These are phyloP conservation scores for Oedothorax gibbosus DNA, from an alignment of 1,140 invertebrate species.

Conservation along the genomic window DNA sequence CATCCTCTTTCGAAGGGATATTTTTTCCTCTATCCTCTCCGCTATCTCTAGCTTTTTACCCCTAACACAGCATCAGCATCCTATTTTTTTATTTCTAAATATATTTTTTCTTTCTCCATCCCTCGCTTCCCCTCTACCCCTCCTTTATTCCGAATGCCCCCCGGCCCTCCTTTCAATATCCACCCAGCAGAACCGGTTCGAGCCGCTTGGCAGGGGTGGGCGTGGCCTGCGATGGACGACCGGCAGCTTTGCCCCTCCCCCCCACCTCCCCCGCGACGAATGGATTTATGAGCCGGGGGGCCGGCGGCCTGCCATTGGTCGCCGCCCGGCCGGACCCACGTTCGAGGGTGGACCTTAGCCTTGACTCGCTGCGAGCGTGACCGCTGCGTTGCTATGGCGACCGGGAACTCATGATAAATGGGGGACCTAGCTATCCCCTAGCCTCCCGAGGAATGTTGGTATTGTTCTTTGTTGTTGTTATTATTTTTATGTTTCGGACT, in stretches of 20 bases:
- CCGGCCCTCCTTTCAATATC: slow-evolving; percentile 58
- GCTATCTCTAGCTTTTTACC: slow-evolving; percentile 40
- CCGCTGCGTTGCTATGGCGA: slow-evolving; percentile 53
- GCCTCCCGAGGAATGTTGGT: slow-evolving; percentile 30
- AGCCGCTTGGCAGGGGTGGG: slow-evolving; percentile 49
- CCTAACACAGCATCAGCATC: background rate
- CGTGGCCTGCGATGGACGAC: slow-evolving; percentile 55
- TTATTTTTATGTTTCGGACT: slow-evolving; percentile 60
- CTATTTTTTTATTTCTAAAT: slow-evolving; percentile 16
- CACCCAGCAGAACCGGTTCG: slow-evolving; percentile 12
- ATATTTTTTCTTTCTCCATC: slow-evolving; percentile 33
- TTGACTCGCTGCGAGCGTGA: slow-evolving; percentile 59
- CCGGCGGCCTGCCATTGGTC: slow-evolving; percentile 58
- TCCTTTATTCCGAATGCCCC: slow-evolving; percentile 60
- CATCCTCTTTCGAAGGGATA: background rate
- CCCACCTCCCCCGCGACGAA: slow-evolving; percentile 40
- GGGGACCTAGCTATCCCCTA: slow-evolving; percentile 40
- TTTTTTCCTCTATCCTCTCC: slow-evolving; percentile 14
- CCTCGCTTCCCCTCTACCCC: slow-evolving; percentile 9
- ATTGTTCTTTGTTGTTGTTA: slow-evolving; percentile 50
- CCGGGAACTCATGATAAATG: slow-evolving; percentile 58
- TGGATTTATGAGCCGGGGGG: slow-evolving; percentile 44
- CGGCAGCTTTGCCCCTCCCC: slow-evolving; percentile 52
- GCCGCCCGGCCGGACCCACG: slow-evolving; percentile 49
- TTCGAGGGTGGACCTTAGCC: slow-evolving; percentile 60